A percentile compares a stretch with the other conserved stretches of the same genome.
Evolutionary conservation across 1,140 invertebrate genomes (phyloP).

Genomic region (Nixonia krombeini): DNA sequence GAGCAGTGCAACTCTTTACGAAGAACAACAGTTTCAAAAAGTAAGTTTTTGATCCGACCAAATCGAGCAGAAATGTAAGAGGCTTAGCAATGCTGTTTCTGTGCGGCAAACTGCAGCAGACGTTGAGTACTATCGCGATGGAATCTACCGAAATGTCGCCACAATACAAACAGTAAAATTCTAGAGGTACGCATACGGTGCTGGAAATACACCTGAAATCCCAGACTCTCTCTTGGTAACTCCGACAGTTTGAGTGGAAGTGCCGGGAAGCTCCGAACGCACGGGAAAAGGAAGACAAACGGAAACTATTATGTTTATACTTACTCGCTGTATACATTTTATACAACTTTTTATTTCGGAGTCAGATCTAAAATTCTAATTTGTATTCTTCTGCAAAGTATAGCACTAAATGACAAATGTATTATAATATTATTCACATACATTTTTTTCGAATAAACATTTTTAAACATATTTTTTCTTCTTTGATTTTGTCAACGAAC

Average conservation of each 20-base stretch:
- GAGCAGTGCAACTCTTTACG: too few relatives aligned
- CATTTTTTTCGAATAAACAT: too few relatives aligned
- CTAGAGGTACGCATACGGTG: background rate
- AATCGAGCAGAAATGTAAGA: slow-evolving; percentile 2
- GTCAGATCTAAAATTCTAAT: background rate
- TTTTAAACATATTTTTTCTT: too few relatives aligned
- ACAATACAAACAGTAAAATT: slow-evolving; percentile 9
- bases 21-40: background rate
- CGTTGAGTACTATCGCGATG: background rate
- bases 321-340: background rate
- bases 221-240: slow-evolving; percentile 1
- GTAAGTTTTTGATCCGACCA: slow-evolving; percentile 2
- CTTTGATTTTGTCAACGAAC: too few relatives aligned
- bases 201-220: slow-evolving; percentile 4
- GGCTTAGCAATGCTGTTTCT: slow-evolving; percentile 5
- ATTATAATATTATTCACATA: too few relatives aligned
- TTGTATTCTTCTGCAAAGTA: too few relatives aligned
- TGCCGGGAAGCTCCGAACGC: background rate
- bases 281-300: background rate
- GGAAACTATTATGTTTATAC: slow-evolving; percentile 1
- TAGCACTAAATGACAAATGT: too few relatives aligned
- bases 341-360: background rate
- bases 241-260: slow-evolving; percentile 1
- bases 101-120: background rate
- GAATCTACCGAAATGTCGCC: slow-evolving; percentile 8